A percentile compares a stretch with the other conserved stretches of the same genome.
phyloP scores from a whole-genome alignment of 2,888 invertebrate genomes.

The Chymomyza amoena region DNA sequence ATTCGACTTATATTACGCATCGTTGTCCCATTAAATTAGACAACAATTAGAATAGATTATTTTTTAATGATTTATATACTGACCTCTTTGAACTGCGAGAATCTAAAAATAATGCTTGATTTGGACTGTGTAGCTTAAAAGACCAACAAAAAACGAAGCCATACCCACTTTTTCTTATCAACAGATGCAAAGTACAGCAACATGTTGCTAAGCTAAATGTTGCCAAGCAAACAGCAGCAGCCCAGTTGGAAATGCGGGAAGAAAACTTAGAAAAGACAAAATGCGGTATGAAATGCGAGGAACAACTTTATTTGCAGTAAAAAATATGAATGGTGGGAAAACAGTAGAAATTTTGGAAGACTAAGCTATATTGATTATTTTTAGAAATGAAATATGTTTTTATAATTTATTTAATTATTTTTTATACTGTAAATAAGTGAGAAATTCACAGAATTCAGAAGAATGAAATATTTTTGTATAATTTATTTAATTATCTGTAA shows the following conservation, averaged over 20 bases:
- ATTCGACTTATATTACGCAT: neutral
- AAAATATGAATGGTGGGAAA: too few relatives aligned
- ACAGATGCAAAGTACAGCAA: slow-evolving; percentile 11
- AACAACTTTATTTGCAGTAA: too few relatives aligned
- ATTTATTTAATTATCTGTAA: too few relatives aligned
- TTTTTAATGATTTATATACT: slow-evolving; percentile 30
- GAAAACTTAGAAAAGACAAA: neutral
- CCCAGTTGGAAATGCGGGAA: slow-evolving; percentile 38
- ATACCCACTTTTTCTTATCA: slow-evolving; percentile 22
- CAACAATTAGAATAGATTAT: slow-evolving; percentile 40
- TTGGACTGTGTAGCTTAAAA: neutral
- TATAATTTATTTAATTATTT: too few relatives aligned
- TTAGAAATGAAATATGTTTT: too few relatives aligned
- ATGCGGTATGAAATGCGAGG: too few relatives aligned
- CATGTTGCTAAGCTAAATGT: slow-evolving; percentile 35
- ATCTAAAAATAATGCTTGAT: neutral
- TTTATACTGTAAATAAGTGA: too few relatives aligned
- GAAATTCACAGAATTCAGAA: too few relatives aligned
- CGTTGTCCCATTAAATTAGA: slow-evolving; percentile 35
- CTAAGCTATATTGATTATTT: too few relatives aligned
- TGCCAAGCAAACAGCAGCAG: neutral
- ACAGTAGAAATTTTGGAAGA: too few relatives aligned
- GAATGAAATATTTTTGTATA: too few relatives aligned
- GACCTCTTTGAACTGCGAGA: slow-evolving; percentile 8
- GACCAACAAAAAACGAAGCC: neutral